Evolutionary conservation across 2,113 vertebrate genomes (phyloP).

Genomic region (Anser cygnoides): DNA sequence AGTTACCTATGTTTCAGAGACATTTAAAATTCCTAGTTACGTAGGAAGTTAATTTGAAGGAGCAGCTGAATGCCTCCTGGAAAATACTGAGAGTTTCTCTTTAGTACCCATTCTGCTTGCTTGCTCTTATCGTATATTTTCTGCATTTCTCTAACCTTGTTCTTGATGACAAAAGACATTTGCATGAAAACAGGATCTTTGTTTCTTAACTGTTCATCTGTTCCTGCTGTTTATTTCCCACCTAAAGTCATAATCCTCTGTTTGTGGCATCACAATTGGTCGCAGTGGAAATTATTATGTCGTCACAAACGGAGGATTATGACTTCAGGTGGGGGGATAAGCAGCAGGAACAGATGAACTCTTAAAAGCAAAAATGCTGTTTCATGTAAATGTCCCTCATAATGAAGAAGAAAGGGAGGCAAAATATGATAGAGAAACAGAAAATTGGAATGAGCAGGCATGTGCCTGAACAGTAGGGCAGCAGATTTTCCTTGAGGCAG

Average conservation of each 20-base stretch:
- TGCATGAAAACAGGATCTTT: constrained; percentile 67
- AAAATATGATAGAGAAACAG: constrained; percentile 36
- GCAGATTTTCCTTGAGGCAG: constrained; percentile 47
- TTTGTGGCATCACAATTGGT: constrained; percentile 42
- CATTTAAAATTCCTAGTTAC: constrained; percentile 56
- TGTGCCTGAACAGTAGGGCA: constrained; percentile 39
- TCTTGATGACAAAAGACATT: constrained; percentile 54
- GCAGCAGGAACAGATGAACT: constrained; percentile 59
- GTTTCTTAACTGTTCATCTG: constrained; percentile 62
- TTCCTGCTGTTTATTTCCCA: constrained; percentile 56
- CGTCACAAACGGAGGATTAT: constrained; percentile 36
- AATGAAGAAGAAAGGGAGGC: constrained; percentile 34
- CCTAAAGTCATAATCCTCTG: constrained; percentile 15
- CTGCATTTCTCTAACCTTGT: constrained; percentile 51
- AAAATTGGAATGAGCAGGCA: constrained; percentile 32
- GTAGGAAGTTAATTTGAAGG: constrained; percentile 63
- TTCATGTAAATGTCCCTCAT: constrained; percentile 54
- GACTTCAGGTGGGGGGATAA: constrained; percentile 58
- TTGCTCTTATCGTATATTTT: constrained; percentile 50
- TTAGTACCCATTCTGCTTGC: constrained; percentile 57
- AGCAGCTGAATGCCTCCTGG: constrained; percentile 70
- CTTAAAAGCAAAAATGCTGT: constrained; percentile 34
- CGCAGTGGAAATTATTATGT: constrained; percentile 58
- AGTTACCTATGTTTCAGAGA: constrained; percentile 49
- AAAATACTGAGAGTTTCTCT: constrained; percentile 47